Evolutionary conservation across 1,140 invertebrate species (phyloP), one percentile per base, ranked within the genome.

Genomic region (Oppia nitens): DNA sequence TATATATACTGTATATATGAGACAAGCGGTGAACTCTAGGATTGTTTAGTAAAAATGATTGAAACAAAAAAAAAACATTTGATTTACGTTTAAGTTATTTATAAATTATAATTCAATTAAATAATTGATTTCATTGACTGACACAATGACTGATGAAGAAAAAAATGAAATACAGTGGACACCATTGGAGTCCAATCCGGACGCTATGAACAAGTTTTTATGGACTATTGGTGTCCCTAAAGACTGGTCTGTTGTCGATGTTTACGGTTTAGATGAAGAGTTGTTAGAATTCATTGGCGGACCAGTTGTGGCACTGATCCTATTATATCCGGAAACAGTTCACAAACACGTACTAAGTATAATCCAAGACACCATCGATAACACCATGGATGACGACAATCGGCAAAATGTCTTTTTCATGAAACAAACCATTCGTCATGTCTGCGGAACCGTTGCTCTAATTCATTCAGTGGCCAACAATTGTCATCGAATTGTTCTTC

Each of bases 361-460:
- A n/a, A 17, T 9, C 6, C 6, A 40, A 17, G 17, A 40, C 32
- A 17, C 17, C 32, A 40, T 9, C 17, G 17, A 17, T 17, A 40
- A 40, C 17, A 6, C 6, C 6, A 9, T 17, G 6, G 17, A 40
- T 40, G 32, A 40, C 17, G 32, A 40, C 6, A 40, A 40, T 6
- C 6, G 32, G 17, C n/a, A 17, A 77, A 81, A 69, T 71, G 75
- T 57, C 62, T 96, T 85, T 72, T 91, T 85, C 71, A 81, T 96
- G 76, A 88, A 87, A 66, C 94, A 98, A 72, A 83, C 81, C 55
- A 83, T 96, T 51, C 81, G 82, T 40, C 98, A 98, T 78, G 91
- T 93, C 2, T 97, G 93, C 76, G 93, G 93, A 25, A 94, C 90
- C 1, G 82, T 97, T 60, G 93, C 90, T 28, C 73, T 96, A 28